Conservation (phyloP, 2,113 vertebrate species). For the Ictalurus furcatus region DNA sequence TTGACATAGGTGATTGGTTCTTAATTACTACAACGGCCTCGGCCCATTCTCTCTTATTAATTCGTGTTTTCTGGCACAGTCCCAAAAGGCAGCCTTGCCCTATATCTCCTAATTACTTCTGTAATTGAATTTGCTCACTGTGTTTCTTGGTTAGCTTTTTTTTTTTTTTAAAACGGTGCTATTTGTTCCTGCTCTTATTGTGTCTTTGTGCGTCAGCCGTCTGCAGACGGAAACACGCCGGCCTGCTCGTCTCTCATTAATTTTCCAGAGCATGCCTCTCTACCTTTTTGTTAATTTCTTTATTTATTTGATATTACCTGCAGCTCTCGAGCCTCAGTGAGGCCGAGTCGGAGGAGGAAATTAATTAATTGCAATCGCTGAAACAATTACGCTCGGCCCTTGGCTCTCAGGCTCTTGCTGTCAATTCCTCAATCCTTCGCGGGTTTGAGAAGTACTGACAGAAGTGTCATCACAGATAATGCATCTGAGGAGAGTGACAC, state of each 20-base stretch:
- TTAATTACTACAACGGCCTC: constrained; percentile 98
- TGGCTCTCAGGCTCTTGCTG: constrained; percentile 79
- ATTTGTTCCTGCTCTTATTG: constrained; percentile 98
- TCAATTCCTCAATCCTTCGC: constrained; percentile 82
- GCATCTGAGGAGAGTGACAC: constrained; percentile 7
- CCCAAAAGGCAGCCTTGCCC: constrained; percentile 95
- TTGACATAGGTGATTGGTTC: constrained; percentile 99
- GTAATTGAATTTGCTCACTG: constrained; percentile 99
- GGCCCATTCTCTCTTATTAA: constrained; percentile 97
- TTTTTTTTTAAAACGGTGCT: constrained; percentile 86
- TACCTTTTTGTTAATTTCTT: constrained; percentile 54
- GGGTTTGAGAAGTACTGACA: constrained; percentile 69
- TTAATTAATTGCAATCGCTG: constrained; percentile 91
- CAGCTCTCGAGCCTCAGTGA: constrained; percentile 78
- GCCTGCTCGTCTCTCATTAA: constrained; percentile 87
- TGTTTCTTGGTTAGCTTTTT: constrained; percentile 94
- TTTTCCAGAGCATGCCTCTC: constrained; percentile 83
- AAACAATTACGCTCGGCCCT: constrained; percentile 85
- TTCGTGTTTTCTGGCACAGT: constrained; percentile 96
- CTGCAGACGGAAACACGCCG: constrained; percentile 88
- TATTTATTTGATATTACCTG: constrained; percentile 72
- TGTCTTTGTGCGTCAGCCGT: constrained; percentile 95
- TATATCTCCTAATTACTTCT: constrained; percentile 99
- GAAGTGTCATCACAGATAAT: constrained; percentile 41
- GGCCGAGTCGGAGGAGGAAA: constrained; percentile 78